Conservation (phyloP, 1,140 invertebrate genomes). For the Leptopilina boulardi region DNA sequence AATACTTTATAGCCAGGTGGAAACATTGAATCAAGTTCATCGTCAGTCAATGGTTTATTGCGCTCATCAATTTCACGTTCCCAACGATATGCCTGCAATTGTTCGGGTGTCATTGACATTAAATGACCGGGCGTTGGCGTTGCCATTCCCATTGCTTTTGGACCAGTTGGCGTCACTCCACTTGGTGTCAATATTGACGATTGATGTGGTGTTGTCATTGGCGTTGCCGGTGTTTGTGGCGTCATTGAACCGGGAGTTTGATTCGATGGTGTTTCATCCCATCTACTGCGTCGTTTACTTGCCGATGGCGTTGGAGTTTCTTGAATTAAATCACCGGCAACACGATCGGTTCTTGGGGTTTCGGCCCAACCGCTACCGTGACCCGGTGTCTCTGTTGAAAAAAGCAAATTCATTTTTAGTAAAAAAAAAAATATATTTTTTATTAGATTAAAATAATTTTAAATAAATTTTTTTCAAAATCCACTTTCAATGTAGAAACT, state of each 20-base stretch:
- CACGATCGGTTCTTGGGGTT: constrained; percentile 95
- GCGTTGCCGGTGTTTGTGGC: constrained; percentile 83
- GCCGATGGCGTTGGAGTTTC: constrained; percentile 95
- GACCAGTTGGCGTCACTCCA: constrained; percentile 91
- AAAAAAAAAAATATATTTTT: no score
- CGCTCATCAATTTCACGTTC: constrained; percentile 99
- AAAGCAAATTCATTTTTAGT: constrained; percentile 21
- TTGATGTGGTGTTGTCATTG: constrained; percentile 80
- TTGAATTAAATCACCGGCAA: constrained; percentile 88
- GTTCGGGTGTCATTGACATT: constrained; percentile 99
- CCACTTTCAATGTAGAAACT: no score
- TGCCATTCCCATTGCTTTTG: constrained; percentile 98
- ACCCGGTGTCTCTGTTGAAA: constrained; percentile 89
- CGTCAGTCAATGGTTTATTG: constrained; percentile 96
- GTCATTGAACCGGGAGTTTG: constrained; percentile 85
- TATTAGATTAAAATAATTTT: no score
- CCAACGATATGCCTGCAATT: constrained; percentile 98
- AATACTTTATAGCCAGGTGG: constrained; percentile 98
- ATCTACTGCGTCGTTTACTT: constrained; percentile 89
- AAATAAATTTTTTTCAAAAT: no score
- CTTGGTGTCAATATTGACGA: constrained; percentile 80
- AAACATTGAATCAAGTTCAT: constrained; percentile 98
- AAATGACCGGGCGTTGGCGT: constrained; percentile 97
- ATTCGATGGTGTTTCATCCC: constrained; percentile 97
- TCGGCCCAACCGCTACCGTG: constrained; percentile 98